Base-by-base conservation (phyloP, 2,888 invertebrate genomes). In the Stenotaenia linearis region DNA sequence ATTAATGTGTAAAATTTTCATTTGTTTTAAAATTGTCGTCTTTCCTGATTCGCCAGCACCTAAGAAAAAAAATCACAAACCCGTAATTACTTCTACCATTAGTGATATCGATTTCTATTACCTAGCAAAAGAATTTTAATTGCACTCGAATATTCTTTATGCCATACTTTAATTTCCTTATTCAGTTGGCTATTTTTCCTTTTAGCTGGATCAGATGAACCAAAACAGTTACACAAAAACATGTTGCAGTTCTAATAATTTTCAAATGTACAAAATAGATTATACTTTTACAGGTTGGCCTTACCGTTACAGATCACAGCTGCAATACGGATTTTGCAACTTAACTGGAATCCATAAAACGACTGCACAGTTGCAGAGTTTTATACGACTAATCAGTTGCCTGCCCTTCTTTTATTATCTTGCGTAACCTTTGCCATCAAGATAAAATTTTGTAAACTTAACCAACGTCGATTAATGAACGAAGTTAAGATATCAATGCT, bases 21-120 rank as follows among this genome's bases (percentile, higher is more conserved):
- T 94, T 86, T 94, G 94, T 84, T 94, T 94, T 28, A 94, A 91
- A 18, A 94, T 92, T 0, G 94, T 94, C 0, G 94, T 94, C 85
- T 94, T 94, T 0, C 94, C 94, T 10, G 93, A 92, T 84, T 94
- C 94, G 0, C 93, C 93, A 0, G 93, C 92, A 0, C 90, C 83
- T 89, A 30, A 25, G 10, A 5, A 21, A 21, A 25, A 9, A 23
- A 56, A 69, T 25, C 23, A 25, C 69, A 69, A 69, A 5, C 1
- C n/a, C n/a, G n/a, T n/a, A 69, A 1, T 69, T 10, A 9, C 10
- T 69, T 69, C 69, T 12, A 1, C 9, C 10, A 37, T 37, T 10
- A 1, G 15, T 37, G 15, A 1, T 9, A 3, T 37, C 9, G 12
- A 37, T 69, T 69, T 69, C 69, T 1, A 28, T 69, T 28, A 82